Evolutionary conservation across 2,113 vertebrate genomes (phyloP).

Genomic region (Lepisosteus osseus): DNA sequence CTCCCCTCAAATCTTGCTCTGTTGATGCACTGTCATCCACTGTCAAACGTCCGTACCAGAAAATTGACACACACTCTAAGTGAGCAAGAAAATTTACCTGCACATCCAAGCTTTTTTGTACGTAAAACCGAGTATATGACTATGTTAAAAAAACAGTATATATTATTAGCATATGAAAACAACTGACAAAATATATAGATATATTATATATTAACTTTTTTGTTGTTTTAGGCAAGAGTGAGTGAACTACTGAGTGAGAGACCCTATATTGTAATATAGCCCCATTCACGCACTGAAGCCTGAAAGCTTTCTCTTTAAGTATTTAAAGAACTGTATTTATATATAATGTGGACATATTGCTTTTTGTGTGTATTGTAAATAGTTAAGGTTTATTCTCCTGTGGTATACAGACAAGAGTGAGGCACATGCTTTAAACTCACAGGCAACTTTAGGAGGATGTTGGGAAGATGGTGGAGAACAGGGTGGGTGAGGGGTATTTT

Average conservation of each 20-base stretch:
- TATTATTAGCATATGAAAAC: slow-evolving; percentile 30
- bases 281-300: slow-evolving; percentile 81
- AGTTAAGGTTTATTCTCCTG: slow-evolving; percentile 81
- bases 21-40: neutral
- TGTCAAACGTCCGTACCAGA: neutral
- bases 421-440: slow-evolving; percentile 69
- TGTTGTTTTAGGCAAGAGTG: slow-evolving; percentile 60
- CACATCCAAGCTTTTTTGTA: slow-evolving; percentile 16
- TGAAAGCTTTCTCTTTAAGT: slow-evolving; percentile 71
- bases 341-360: slow-evolving; percentile 68
- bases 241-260: slow-evolving; percentile 91
- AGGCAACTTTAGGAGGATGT: slow-evolving; percentile 33
- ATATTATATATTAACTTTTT: slow-evolving; percentile 41
- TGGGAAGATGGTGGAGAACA: slow-evolving; percentile 5
- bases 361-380: slow-evolving; percentile 75
- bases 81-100: neutral
- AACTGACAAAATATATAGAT: slow-evolving; percentile 16
- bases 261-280: slow-evolving; percentile 70
- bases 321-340: slow-evolving; percentile 75
- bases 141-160: slow-evolving; percentile 22
- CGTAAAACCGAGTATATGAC: slow-evolving; percentile 13
- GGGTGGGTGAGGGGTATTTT: slow-evolving; percentile 10
- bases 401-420: slow-evolving; percentile 76
- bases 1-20: neutral
- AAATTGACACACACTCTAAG: neutral